These are phyloP conservation scores for Patella caerulea DNA, from an alignment of 2,888 invertebrate species.

Conservation along the genomic window DNA sequence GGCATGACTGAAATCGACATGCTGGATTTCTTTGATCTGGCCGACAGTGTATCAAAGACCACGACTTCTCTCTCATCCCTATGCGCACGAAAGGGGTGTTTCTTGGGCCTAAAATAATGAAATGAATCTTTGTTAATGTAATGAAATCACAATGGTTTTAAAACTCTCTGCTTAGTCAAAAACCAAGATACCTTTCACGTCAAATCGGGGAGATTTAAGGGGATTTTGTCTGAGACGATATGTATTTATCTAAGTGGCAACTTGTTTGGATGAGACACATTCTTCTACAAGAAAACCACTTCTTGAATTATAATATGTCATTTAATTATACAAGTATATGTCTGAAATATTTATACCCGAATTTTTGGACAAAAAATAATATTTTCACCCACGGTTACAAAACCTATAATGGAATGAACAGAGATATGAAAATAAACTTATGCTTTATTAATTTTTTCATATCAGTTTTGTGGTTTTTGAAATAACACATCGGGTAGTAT, in stretches of 20 bases:
- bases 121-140: slow-evolving; percentile 35
- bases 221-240: slow-evolving; percentile 1
- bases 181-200: slow-evolving; percentile 4
- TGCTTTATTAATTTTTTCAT: too few relatives aligned
- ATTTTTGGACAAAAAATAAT: too few relatives aligned
- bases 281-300: slow-evolving; percentile 9
- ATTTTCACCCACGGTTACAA: too few relatives aligned
- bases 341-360: too few relatives aligned
- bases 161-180: slow-evolving; percentile 5
- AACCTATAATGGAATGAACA: too few relatives aligned
- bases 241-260: slow-evolving; percentile 9
- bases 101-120: slow-evolving; percentile 25
- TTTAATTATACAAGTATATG: neutral
- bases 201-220: neutral
- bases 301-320: slow-evolving; percentile 4
- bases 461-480: too few relatives aligned
- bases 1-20: slow-evolving; percentile 9
- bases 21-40: slow-evolving; percentile 8
- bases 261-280: neutral
- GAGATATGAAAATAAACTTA: too few relatives aligned
- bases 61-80: slow-evolving; percentile 4
- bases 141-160: slow-evolving; percentile 25
- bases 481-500: too few relatives aligned
- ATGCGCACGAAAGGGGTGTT: slow-evolving; percentile 22
- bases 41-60: slow-evolving; percentile 14